Base-by-base conservation (phyloP, 2,888 invertebrate genomes). In the Orgyia antiqua region DNA sequence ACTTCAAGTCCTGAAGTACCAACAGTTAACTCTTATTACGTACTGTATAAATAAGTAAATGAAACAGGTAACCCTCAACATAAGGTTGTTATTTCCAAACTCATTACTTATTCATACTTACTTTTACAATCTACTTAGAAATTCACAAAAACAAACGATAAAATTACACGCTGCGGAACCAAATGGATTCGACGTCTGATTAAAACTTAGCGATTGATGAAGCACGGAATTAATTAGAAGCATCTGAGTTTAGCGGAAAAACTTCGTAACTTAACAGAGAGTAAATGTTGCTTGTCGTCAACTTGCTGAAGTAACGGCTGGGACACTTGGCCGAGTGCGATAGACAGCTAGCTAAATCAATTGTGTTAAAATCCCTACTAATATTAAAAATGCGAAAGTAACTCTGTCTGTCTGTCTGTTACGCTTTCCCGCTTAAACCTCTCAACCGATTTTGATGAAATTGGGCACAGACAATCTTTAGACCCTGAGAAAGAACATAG, bases 151-250 rank as follows among this genome's bases (percentile, higher is more conserved):
- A 29, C 30, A 21, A 39, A 39, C 40, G 40, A 39, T 43, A 51
- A 47, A 46, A 49, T 48, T 44, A 47, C 31, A 40, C 41, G 36
- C 42, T 27, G 28, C 33, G 29, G 45, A 41, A 39, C 45, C 32
- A 40, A 40, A 45, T 47, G 53, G 50, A 47, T 58, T 53, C 51
- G 42, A 44, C 47, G 46, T 43, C 56, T 65, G 68, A 67, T 71
- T 68, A 71, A 69, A 73, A 70, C 63, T 70, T 70, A 49, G 44
- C 61, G 61, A 67, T 70, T 62, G 68, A 66, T 63, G 64, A 55
- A 59, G 53, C 53, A 37, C 45, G 42, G 62, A 72, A 78, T 76
- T 78, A 78, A 79, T 78, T 78, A 73, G 68, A 61, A 48, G 54
- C 58, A 54, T 45, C 63, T 42, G 45, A 64, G 58, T 62, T 61